Evolutionary conservation across 2,113 vertebrate genomes (phyloP).

Genomic region (Lates calcarifer): DNA sequence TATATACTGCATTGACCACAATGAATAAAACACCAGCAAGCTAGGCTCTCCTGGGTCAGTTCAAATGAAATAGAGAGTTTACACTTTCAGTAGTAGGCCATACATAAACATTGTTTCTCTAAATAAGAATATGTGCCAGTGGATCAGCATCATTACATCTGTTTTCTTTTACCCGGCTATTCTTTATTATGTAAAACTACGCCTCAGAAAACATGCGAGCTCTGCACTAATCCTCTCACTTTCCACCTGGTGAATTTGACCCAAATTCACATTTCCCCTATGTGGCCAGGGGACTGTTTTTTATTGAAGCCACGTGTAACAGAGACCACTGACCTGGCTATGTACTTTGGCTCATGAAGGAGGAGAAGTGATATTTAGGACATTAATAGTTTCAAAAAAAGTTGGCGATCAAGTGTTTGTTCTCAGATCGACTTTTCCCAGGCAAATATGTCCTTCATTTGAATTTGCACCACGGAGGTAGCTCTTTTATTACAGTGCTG

Average conservation of each 20-base stretch:
- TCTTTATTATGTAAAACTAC: slow-evolving; percentile 83
- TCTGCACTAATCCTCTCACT: slow-evolving; percentile 77
- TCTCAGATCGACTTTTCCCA: slow-evolving; percentile 58
- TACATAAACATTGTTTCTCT: slow-evolving; percentile 81
- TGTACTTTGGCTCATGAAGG: slow-evolving; percentile 70
- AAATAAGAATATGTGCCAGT: slow-evolving; percentile 74
- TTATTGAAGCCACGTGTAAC: slow-evolving; percentile 83
- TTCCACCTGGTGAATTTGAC: slow-evolving; percentile 84
- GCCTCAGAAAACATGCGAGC: slow-evolving; percentile 76
- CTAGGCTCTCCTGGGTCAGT: slow-evolving; percentile 65
- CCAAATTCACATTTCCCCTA: slow-evolving; percentile 79
- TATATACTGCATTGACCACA: slow-evolving; percentile 73
- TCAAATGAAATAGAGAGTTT: slow-evolving; percentile 76
- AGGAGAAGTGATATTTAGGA: slow-evolving; percentile 67
- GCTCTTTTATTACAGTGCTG: slow-evolving; percentile 71
- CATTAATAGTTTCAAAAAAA: slow-evolving; percentile 69
- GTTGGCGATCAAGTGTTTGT: slow-evolving; percentile 66
- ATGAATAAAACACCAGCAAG: slow-evolving; percentile 72
- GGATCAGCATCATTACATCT: slow-evolving; percentile 80
- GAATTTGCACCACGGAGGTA: slow-evolving; percentile 57
- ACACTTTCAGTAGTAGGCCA: slow-evolving; percentile 61
- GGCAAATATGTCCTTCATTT: slow-evolving; percentile 45
- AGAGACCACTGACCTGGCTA: slow-evolving; percentile 76
- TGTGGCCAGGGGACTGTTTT: slow-evolving; percentile 67
- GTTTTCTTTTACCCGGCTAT: slow-evolving; percentile 72